These are phyloP conservation scores for Vulpes vulpes DNA, from an alignment of 2,113 vertebrate species.

Conservation along the genomic window DNA sequence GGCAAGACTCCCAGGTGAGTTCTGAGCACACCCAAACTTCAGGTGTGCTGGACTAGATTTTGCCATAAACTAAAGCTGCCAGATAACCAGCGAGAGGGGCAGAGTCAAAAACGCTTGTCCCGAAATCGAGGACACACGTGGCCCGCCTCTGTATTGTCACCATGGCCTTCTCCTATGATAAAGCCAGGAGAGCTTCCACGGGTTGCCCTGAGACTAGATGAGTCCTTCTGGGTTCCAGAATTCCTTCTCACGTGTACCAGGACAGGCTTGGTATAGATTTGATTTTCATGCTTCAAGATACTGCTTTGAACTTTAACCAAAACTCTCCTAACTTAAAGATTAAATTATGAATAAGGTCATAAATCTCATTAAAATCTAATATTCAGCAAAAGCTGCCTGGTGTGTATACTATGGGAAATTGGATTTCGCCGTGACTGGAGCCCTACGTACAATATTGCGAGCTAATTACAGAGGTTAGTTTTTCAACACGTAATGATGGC, in stretches of 20 bases:
- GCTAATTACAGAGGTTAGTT: constrained; percentile 80
- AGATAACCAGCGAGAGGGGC: background rate
- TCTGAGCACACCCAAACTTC: background rate
- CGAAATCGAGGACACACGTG: background rate
- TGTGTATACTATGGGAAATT: constrained; percentile 80
- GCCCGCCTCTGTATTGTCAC: background rate
- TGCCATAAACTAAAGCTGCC: background rate
- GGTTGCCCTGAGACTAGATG: background rate
- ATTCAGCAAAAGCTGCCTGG: constrained; percentile 77
- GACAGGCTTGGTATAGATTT: background rate
- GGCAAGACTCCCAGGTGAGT: background rate
- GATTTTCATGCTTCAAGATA: constrained; percentile 58
- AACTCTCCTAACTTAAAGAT: constrained; percentile 66
- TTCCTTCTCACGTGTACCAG: background rate
- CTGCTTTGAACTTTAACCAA: constrained; percentile 69
- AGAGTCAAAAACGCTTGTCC: background rate
- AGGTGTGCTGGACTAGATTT: background rate
- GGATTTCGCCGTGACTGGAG: constrained; percentile 77
- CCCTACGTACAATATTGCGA: constrained; percentile 76
- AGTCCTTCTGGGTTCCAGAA: background rate
- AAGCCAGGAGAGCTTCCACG: background rate
- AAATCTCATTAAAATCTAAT: constrained; percentile 84
- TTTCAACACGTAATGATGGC: constrained; percentile 72
- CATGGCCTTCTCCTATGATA: background rate
- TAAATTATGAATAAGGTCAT: constrained; percentile 83